phyloP scores from a whole-genome alignment of 92 coral and sea anemone species.

The Epizoanthus rinbou region DNA sequence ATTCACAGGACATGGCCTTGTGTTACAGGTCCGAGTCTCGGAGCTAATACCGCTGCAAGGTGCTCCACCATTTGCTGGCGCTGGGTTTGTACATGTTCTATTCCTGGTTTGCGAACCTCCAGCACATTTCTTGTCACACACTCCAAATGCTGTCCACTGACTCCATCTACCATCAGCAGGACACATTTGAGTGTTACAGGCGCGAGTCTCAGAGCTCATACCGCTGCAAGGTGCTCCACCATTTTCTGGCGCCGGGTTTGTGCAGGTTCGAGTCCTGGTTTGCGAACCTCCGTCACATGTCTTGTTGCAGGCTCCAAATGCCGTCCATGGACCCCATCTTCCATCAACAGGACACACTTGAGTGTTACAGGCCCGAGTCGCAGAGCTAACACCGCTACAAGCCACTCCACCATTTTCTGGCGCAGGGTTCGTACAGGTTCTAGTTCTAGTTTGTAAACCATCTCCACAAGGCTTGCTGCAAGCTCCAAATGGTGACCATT shows the following conservation, averaged over 20 bases:
- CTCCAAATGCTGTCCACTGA: neutral
- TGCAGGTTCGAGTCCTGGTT: slow-evolving; percentile 29
- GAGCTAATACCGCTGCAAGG: neutral
- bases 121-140: slow-evolving; percentile 25
- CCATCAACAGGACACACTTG: slow-evolving; percentile 3
- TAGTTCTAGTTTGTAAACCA: neutral
- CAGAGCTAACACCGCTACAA: slow-evolving; percentile 3
- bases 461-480: slow-evolving; percentile 38
- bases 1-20: too few relatives aligned
- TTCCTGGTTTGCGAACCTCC: slow-evolving; percentile 2
- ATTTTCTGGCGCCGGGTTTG: neutral
- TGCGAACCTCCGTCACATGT: slow-evolving; percentile 43
- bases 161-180: neutral
- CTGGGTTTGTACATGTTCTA: slow-evolving; percentile 25
- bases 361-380: neutral
- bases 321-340: slow-evolving; percentile 1
- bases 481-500: slow-evolving; percentile 3
- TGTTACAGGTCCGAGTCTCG: too few relatives aligned
- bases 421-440: slow-evolving; percentile 42
- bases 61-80: neutral
- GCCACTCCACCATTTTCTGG: slow-evolving; percentile 40
- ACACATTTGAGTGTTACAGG: neutral
- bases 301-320: neutral
- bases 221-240: neutral
- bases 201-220: neutral